Evolutionary conservation across 2,797 vertebrate species (phyloP).

Genomic region (Schizothorax lantsangensis): DNA sequence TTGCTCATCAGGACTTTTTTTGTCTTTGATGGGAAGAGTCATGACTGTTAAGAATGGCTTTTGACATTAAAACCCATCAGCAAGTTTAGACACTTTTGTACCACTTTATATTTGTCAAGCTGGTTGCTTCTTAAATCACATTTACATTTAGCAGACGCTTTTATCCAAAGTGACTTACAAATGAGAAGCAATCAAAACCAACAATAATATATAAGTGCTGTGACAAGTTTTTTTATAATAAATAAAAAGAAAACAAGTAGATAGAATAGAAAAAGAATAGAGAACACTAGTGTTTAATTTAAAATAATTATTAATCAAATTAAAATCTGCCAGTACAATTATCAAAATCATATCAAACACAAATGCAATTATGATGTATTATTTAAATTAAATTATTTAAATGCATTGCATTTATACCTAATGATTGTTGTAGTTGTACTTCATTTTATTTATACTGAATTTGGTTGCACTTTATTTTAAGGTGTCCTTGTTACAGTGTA

Average conservation of each 20-base stretch:
- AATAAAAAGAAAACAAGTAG: background rate
- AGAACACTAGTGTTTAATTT: background rate
- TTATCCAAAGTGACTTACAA: background rate
- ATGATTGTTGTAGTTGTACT: background rate
- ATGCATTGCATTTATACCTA: background rate
- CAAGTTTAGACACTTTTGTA: background rate
- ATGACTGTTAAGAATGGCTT: slow-evolving; percentile 33
- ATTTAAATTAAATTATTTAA: background rate
- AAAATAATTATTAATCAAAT: background rate
- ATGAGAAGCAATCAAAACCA: background rate
- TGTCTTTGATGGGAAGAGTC: slow-evolving; percentile 2
- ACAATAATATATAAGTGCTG: background rate
- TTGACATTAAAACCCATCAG: slow-evolving; percentile 13
- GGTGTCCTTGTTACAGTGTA: background rate
- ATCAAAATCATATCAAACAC: background rate
- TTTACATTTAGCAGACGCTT: background rate
- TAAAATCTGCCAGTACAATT: background rate
- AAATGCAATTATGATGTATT: background rate
- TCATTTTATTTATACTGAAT: background rate
- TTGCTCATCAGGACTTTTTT: slow-evolving; percentile 60
- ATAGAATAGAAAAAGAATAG: background rate
- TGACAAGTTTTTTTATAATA: background rate
- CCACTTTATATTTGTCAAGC: background rate
- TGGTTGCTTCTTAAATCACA: background rate
- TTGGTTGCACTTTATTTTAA: background rate